phyloP scores from a whole-genome alignment of 2,888 invertebrate species.

The Parochlus steinenii region DNA sequence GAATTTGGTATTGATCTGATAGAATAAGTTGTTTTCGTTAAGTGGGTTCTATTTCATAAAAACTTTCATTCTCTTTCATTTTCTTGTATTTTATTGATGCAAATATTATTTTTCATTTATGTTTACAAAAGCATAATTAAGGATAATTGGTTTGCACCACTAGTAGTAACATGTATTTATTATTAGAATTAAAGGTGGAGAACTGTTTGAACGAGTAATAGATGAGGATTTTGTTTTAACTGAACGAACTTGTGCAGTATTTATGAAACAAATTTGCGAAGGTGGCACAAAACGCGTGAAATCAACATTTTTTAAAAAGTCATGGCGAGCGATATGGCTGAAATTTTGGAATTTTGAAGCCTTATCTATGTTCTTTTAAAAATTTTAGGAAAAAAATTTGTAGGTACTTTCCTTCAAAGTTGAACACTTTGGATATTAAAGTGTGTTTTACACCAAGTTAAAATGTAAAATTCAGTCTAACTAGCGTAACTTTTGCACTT shows the following conservation, averaged over 20 bases:
- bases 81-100: background rate
- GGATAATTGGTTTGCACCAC: slow-evolving; percentile 1
- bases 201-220: slow-evolving; percentile 88
- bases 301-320: too few relatives aligned
- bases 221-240: slow-evolving; percentile 91
- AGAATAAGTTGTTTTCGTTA: background rate
- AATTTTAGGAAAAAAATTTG: too few relatives aligned
- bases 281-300: too few relatives aligned
- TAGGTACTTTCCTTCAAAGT: too few relatives aligned
- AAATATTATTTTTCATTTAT: background rate
- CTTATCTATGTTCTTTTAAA: too few relatives aligned
- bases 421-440: too few relatives aligned
- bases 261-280: slow-evolving; percentile 90
- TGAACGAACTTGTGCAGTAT: slow-evolving; percentile 82
- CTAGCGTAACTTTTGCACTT: too few relatives aligned
- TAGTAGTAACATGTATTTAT: slow-evolving; percentile 12
- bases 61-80: background rate
- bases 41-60: background rate
- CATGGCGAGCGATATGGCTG: too few relatives aligned
- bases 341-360: too few relatives aligned
- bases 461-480: too few relatives aligned
- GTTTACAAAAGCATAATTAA: background rate
- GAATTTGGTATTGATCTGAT: too few relatives aligned
- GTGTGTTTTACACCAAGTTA: too few relatives aligned
- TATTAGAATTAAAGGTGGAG: slow-evolving; percentile 83